Evolutionary conservation across 1,140 invertebrate genomes (phyloP).

Genomic region (Carcinoscorpius rotundicauda): DNA sequence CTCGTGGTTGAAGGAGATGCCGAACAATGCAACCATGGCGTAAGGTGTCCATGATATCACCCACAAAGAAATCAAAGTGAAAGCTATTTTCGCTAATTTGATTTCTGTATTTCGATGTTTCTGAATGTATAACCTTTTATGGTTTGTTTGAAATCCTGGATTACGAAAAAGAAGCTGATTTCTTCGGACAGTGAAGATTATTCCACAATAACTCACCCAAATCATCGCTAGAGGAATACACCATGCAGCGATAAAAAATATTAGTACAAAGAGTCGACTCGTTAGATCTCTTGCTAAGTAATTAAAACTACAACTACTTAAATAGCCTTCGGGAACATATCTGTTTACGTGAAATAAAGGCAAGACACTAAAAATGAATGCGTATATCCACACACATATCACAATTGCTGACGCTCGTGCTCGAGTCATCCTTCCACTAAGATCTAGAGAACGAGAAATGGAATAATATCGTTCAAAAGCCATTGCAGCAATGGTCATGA

Average conservation of each 20-base stretch:
- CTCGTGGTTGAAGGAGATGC: conserved; percentile 26
- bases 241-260: conserved; percentile 55
- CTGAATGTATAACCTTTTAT: not conserved
- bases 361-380: conserved; percentile 47
- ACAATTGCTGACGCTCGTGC: conserved; percentile 47
- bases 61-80: conserved; percentile 54
- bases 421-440: conserved; percentile 41
- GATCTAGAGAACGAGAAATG: conserved; percentile 49
- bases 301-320: conserved; percentile 69
- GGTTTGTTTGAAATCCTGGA: not conserved
- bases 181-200: conserved; percentile 44
- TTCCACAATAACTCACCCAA: conserved; percentile 52
- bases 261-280: conserved; percentile 49
- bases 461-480: conserved; percentile 56
- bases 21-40: conserved; percentile 50
- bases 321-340: conserved; percentile 62
- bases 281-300: conserved; percentile 50
- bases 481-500: conserved; percentile 53
- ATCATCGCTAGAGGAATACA: conserved; percentile 53
- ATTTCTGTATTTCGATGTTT: conserved; percentile 31
- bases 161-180: conserved; percentile 9
- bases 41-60: conserved; percentile 64
- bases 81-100: conserved; percentile 50
- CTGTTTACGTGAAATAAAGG: conserved; percentile 53
- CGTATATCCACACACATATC: conserved; percentile 55